A percentile compares a stretch with the other conserved stretches of the same genome.
These are phyloP conservation scores for Myotis findleyi DNA, from an alignment of 2,797 vertebrate species.

Conservation along the genomic window DNA sequence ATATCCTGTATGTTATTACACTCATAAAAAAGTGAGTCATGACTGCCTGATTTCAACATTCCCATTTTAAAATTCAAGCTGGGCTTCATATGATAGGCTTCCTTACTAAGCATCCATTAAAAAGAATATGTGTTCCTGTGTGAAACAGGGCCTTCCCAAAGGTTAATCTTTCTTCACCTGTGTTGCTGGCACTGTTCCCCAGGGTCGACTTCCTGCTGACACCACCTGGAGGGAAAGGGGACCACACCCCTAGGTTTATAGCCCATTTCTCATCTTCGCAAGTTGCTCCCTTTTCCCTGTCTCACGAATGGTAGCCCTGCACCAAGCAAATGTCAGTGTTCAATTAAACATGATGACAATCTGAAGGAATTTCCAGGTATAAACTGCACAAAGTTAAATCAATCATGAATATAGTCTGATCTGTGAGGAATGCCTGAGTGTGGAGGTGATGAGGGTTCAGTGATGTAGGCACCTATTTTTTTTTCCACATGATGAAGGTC, in stretches of 20 bases:
- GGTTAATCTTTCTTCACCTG: neutral
- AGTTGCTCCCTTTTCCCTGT: neutral
- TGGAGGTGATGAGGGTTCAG: neutral
- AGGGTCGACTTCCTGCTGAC: neutral
- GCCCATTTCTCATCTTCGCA: neutral
- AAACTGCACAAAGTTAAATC: neutral
- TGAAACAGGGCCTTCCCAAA: neutral
- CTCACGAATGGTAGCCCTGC: neutral
- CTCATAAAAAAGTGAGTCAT: conserved; percentile 66
- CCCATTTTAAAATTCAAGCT: conserved; percentile 50
- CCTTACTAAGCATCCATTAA: conserved; percentile 20
- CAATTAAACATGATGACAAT: neutral
- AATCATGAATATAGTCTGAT: fast-evolving
- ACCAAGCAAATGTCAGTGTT: neutral
- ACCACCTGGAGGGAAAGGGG: neutral
- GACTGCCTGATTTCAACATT: neutral
- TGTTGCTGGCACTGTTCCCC: neutral
- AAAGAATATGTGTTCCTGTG: conserved; percentile 24
- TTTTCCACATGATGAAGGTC: neutral
- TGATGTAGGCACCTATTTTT: neutral
- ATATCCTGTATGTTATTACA: conserved; percentile 25
- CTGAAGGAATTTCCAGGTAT: neutral
- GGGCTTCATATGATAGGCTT: neutral
- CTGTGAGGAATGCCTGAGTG: too few species aligned
- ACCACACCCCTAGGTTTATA: neutral